Evolutionary conservation across 2,888 invertebrate species (phyloP).

Genomic region (Diplazon laetatorius): DNA sequence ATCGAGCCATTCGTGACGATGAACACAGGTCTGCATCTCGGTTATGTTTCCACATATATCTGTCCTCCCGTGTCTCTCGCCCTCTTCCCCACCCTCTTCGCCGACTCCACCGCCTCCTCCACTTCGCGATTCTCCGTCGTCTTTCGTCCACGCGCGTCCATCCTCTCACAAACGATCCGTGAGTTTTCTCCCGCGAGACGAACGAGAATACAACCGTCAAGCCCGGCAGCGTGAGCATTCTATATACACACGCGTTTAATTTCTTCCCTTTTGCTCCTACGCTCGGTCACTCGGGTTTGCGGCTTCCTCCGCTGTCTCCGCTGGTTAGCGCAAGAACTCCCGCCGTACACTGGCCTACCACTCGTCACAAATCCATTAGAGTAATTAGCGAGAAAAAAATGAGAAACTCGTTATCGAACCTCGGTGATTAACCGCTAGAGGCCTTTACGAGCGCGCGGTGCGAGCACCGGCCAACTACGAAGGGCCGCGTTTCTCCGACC

Average conservation of each 20-base stretch:
- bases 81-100: background rate
- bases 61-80: conserved; percentile 5
- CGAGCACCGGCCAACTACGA: conserved; percentile 49
- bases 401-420: conserved; percentile 63
- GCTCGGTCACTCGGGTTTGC: conserved; percentile 2
- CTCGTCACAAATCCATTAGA: conserved; percentile 67
- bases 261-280: conserved; percentile 35
- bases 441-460: conserved; percentile 64
- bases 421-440: conserved; percentile 62
- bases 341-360: conserved; percentile 34
- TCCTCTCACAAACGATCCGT: conserved; percentile 40
- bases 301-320: background rate
- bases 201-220: conserved; percentile 27
- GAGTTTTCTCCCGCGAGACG: conserved; percentile 38
- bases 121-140: conserved; percentile 8
- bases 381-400: conserved; percentile 64
- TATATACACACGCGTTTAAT: background rate
- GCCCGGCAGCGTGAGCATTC: conserved; percentile 11
- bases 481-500: conserved; percentile 8
- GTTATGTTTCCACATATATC: conserved; percentile 34
- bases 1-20: conserved; percentile 62
- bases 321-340: conserved; percentile 38
- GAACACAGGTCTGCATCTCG: conserved; percentile 56
- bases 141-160: conserved; percentile 35
- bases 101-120: background rate